Base-by-base conservation (phyloP, 2,797 vertebrate genomes). In the Gallinago stenura region DNA sequence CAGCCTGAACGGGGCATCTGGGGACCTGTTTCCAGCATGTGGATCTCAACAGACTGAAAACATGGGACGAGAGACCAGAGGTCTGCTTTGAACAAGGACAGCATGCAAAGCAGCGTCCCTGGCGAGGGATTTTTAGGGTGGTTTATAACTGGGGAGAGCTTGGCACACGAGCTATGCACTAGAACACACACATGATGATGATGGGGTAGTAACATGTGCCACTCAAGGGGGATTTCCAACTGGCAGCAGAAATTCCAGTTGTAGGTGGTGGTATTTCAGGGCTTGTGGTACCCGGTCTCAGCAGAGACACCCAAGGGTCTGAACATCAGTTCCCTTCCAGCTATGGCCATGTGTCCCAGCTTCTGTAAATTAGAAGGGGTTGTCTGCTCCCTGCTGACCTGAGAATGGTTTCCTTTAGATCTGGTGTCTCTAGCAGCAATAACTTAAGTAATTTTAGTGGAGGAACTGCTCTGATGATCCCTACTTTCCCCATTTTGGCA, bases 401-500 rank as follows among this genome's bases (percentile, higher is more conserved):
- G 51, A 48, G 31, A 62, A 83, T 4, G 1, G 16, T 21, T 94
- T 30, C 13, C 10, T 20, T 76, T n/a, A 41, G 39, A 73, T 60
- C 33, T 93, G 17, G 5, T 60, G 43, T 77, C 43, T 75, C 69
- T 53, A 94, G 48, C 58, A 94, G 39, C 39, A 90, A 35, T 31
- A 31, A 62, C 62, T 92, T 33, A 50, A 76, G 16, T 19, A 22
- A 18, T 83, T 92, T 76, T 48, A 77, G 83, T 15, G 37, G 13
- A 87, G 20, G 31, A 95, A 66, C 43, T 9, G 10, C 30, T 88
- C 48, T 48, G 10, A 68, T 66, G 60, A 82, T 83, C 48, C 62
- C 45, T 84, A 30, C 43, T 90, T 95, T 84, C 48, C 56, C 48
- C 20, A 50, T 24, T 94, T 93, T 93, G 80, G 88, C 85, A 90